These are phyloP conservation scores for Chloroceryle aenea DNA, from an alignment of 2,113 vertebrate species.

Conservation along the genomic window DNA sequence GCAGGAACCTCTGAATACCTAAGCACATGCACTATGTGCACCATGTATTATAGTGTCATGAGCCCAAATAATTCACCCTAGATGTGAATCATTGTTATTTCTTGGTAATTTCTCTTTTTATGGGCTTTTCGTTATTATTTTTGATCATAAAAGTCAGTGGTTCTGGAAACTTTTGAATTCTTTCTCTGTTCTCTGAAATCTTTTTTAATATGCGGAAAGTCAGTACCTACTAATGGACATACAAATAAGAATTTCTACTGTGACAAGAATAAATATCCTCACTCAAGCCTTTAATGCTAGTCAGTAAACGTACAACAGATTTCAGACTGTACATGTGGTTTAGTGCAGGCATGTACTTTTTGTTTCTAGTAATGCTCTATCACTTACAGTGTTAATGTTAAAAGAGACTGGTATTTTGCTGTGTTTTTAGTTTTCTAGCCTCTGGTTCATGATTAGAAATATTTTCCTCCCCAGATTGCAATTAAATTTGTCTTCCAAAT, in stretches of 20 bases:
- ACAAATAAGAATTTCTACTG: not conserved
- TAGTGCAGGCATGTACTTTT: not conserved
- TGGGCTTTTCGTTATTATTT: not conserved
- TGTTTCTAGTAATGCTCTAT: not conserved
- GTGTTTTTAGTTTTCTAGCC: not conserved
- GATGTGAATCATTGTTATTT: not conserved
- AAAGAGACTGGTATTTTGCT: not conserved
- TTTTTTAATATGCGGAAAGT: not conserved
- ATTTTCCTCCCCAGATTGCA: not conserved
- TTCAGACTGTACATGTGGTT: not conserved
- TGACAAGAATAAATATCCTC: not conserved
- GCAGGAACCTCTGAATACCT: not conserved
- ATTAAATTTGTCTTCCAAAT: not conserved
- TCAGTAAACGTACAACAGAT: not conserved
- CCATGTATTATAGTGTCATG: not conserved
- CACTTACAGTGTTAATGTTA: not conserved
- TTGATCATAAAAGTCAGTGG: not conserved
- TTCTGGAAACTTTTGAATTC: not conserved
- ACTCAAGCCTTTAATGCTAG: not conserved
- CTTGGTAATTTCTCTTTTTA: not conserved
- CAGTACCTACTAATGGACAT: not conserved
- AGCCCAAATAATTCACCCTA: not conserved
- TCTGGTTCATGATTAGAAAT: not conserved
- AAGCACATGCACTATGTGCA: fast-evolving
- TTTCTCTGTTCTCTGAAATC: not conserved